phyloP scores from a whole-genome alignment of 2,888 invertebrate genomes.

The Thymelicus lineola region DNA sequence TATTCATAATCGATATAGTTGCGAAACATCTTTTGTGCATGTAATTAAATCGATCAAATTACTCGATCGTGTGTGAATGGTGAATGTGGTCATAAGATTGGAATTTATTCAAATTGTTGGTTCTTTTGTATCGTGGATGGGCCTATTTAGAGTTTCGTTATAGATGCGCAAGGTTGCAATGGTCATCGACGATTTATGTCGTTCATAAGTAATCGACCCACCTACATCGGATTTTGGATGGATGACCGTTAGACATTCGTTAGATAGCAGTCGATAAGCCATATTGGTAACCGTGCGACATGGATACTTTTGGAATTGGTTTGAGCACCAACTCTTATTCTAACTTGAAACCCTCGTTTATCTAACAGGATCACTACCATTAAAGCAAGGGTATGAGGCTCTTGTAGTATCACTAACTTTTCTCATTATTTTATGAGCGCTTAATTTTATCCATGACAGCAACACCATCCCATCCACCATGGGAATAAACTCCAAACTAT shows the following conservation, averaged over 20 bases:
- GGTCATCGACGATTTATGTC: background rate
- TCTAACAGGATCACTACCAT: too few relatives aligned
- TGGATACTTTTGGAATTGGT: too few relatives aligned
- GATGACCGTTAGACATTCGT: background rate
- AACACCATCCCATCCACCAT: background rate
- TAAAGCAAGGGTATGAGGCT: too few relatives aligned
- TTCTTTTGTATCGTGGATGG: background rate
- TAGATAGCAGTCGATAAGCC: background rate
- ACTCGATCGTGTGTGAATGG: conserved; percentile 24
- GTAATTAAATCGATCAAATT: conserved; percentile 22
- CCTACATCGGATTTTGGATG: too few relatives aligned
- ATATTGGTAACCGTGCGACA: background rate
- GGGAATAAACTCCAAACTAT: background rate
- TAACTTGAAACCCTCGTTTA: too few relatives aligned
- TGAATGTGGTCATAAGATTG: conserved; percentile 17
- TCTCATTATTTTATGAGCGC: background rate
- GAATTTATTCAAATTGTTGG: conserved; percentile 17
- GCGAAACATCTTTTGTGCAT: conserved; percentile 26
- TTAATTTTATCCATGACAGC: background rate
- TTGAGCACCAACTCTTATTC: too few relatives aligned
- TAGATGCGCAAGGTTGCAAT: background rate
- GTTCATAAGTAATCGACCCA: background rate
- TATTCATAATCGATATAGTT: conserved; percentile 21
- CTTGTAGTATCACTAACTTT: too few relatives aligned
- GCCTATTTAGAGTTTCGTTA: background rate